Conservation (phyloP, 1,140 invertebrate genomes). For the Aricia agestis region DNA sequence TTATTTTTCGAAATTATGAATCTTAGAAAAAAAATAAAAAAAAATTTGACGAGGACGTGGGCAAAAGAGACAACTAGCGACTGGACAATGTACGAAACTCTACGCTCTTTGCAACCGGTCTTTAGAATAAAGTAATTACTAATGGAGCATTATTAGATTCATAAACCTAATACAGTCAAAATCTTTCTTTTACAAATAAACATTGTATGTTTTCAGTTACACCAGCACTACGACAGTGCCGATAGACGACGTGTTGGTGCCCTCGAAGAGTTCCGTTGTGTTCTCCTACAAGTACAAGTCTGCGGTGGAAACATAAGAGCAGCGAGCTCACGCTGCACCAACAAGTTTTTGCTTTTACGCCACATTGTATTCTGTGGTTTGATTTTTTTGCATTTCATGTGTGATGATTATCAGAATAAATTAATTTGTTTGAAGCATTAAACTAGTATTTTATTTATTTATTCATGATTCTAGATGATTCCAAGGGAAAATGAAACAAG, state of each 20-base stretch:
- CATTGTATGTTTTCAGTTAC: conserved; percentile 43
- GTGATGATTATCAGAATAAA: conserved; percentile 26
- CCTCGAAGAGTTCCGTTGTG: conserved; percentile 41
- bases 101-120: no score
- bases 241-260: conserved; percentile 41
- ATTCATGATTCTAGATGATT: no score
- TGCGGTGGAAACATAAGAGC: conserved; percentile 33
- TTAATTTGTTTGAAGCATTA: conserved; percentile 19
- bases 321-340: conserved; percentile 5
- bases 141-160: no score
- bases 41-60: no score
- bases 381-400: conserved; percentile 32
- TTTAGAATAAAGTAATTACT: no score
- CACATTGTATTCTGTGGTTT: conserved; percentile 26
- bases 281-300: conserved; percentile 51
- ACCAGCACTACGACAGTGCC: conserved; percentile 37
- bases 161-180: no score
- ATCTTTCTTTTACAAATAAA: neutral
- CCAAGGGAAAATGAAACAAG: no score
- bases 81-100: no score
- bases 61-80: no score
- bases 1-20: no score
- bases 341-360: conserved; percentile 18
- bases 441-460: no score
- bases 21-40: no score